phyloP scores from a whole-genome alignment of 2,113 vertebrate species.

The Crypturellus undulatus region DNA sequence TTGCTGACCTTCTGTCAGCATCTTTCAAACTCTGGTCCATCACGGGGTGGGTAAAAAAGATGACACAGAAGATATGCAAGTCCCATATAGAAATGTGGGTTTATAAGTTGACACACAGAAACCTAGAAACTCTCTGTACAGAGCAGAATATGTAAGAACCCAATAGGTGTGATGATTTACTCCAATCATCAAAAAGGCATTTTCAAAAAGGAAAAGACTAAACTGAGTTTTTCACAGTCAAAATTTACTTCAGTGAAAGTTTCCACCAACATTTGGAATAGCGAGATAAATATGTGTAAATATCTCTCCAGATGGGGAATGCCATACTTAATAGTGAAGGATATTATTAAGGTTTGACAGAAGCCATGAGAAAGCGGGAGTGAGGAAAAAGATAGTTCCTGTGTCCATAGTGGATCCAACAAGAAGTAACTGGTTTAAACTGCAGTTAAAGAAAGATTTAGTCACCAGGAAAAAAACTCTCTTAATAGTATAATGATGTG shows the following conservation, averaged over 20 bases:
- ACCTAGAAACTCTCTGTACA: neutral
- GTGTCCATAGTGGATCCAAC: neutral
- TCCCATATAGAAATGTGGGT: neutral
- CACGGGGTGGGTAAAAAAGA: neutral
- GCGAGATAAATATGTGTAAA: neutral
- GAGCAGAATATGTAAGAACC: neutral
- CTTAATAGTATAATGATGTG: neutral
- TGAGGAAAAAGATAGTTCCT: neutral
- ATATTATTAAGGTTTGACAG: neutral
- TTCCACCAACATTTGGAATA: neutral
- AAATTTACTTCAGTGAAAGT: neutral
- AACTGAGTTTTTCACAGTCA: neutral
- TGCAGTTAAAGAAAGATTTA: neutral
- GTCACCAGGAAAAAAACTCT: neutral
- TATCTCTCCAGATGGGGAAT: neutral
- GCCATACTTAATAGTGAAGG: neutral
- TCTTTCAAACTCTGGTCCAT: neutral
- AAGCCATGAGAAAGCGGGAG: neutral
- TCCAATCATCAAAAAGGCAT: neutral
- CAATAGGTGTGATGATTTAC: neutral
- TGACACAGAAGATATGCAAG: neutral
- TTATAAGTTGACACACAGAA: rapidly evolving
- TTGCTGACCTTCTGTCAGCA: neutral
- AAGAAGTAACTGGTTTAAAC: neutral
- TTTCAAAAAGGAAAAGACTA: neutral